Conservation (phyloP, 2,113 vertebrate species). For the Mixornis gularis region DNA sequence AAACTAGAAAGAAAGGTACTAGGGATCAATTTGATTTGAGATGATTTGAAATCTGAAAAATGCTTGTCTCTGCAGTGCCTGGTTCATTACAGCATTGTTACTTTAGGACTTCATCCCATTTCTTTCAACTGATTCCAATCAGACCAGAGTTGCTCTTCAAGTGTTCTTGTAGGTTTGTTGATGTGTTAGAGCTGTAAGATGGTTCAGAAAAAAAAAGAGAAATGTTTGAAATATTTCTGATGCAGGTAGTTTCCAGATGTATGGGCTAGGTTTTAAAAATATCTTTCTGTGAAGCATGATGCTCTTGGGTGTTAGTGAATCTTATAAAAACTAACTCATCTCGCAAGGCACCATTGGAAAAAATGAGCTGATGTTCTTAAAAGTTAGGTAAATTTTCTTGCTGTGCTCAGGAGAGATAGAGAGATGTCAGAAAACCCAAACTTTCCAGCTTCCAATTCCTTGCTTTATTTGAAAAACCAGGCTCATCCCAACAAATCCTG, state of each 20-base stretch:
- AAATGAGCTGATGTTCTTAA: not conserved
- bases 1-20: not conserved
- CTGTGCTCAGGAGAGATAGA: not conserved
- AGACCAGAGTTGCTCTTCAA: not conserved
- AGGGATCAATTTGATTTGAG: not conserved
- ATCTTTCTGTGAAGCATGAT: not conserved
- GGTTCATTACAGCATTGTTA: not conserved
- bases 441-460: not conserved
- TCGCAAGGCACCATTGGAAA: not conserved
- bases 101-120: not conserved
- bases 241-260: not conserved
- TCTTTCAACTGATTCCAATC: not conserved
- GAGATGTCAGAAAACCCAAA: not conserved
- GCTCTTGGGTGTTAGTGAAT: not conserved
- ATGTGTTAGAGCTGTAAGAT: not conserved
- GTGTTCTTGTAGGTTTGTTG: not conserved
- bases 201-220: not conserved
- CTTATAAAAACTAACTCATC: not conserved
- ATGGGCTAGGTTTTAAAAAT: not conserved
- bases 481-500: not conserved
- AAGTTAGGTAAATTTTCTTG: not conserved
- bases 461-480: not conserved
- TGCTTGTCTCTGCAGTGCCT: not conserved
- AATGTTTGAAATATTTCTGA: not conserved
- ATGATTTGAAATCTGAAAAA: not conserved